These are phyloP conservation scores for Oreochromis mossambicus DNA, from an alignment of 2,797 vertebrate genomes.

Conservation along the genomic window DNA sequence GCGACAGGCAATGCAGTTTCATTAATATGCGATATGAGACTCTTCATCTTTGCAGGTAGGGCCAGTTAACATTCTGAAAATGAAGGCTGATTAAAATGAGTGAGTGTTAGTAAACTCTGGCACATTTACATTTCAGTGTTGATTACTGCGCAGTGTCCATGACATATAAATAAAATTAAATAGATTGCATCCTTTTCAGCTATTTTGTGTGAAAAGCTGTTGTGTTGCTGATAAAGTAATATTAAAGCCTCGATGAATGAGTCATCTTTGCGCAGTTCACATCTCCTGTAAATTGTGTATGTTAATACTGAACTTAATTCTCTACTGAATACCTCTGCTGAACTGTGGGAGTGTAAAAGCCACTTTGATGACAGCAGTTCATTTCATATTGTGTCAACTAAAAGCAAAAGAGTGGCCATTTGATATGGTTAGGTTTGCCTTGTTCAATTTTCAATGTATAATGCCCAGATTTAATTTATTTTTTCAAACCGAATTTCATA, in stretches of 20 bases:
- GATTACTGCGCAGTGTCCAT: constrained; percentile 22
- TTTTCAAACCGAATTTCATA: neutral
- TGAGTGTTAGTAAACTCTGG: neutral
- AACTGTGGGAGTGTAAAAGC: neutral
- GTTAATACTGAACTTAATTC: neutral
- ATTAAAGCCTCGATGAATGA: constrained; percentile 3
- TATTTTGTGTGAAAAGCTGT: neutral
- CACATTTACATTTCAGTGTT: constrained; percentile 14
- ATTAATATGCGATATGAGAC: constrained; percentile 3
- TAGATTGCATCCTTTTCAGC: neutral
- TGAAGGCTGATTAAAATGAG: constrained; percentile 5
- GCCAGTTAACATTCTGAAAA: constrained; percentile 1
- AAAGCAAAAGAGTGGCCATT: neutral
- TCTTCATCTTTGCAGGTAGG: neutral
- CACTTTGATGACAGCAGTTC: neutral
- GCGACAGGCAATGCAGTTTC: neutral
- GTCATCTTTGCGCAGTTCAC: neutral
- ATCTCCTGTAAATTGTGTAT: neutral
- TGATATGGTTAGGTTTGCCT: neutral
- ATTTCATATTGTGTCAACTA: neutral
- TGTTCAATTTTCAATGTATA: neutral
- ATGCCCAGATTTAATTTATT: neutral
- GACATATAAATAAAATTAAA: constrained; percentile 20
- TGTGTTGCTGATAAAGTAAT: neutral
- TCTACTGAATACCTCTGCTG: neutral